These are phyloP conservation scores for Drosophila lacicola DNA, from an alignment of 2,888 invertebrate species.

Conservation along the genomic window DNA sequence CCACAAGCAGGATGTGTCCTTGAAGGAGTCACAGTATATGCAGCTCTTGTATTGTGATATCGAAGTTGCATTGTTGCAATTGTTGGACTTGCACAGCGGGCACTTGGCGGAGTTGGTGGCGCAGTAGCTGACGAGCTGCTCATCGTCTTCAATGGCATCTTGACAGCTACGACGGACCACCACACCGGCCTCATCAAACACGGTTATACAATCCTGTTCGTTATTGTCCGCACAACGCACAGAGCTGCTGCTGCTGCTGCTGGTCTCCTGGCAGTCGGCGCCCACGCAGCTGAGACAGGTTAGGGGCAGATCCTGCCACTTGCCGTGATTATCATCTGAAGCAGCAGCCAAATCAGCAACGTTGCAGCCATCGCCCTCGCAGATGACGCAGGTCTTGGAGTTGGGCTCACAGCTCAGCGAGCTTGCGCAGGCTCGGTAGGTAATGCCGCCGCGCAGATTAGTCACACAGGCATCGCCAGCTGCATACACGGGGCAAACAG, in stretches of 20 bases:
- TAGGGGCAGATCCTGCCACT: constrained; percentile 83
- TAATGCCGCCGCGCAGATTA: constrained; percentile 61
- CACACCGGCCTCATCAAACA: constrained; percentile 65
- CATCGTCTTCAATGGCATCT: constrained; percentile 62
- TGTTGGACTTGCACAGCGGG: constrained; percentile 81
- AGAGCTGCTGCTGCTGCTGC: background rate
- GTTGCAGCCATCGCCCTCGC: constrained; percentile 76
- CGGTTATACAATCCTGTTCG: constrained; percentile 81
- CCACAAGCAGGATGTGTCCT: constrained; percentile 67
- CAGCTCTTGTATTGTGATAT: constrained; percentile 69
- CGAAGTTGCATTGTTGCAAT: constrained; percentile 76
- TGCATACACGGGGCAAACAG: constrained; percentile 69
- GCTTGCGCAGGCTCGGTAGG: constrained; percentile 75
- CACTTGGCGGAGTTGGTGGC: constrained; percentile 61
- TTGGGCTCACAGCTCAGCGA: constrained; percentile 69
- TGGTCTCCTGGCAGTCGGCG: constrained; percentile 50
- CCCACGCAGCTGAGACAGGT: constrained; percentile 72
- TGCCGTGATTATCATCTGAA: constrained; percentile 80
- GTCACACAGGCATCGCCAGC: constrained; percentile 78
- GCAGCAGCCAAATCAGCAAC: constrained; percentile 59
- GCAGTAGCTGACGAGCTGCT: constrained; percentile 56
- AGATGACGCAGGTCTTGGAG: constrained; percentile 66
- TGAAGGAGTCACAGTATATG: constrained; percentile 78
- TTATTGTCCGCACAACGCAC: constrained; percentile 75
- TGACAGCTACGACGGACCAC: constrained; percentile 79